Evolutionary conservation across 2,888 invertebrate species (phyloP), one percentile per base, ranked within the genome.

Genomic region (Dicranocentrus wangi): DNA sequence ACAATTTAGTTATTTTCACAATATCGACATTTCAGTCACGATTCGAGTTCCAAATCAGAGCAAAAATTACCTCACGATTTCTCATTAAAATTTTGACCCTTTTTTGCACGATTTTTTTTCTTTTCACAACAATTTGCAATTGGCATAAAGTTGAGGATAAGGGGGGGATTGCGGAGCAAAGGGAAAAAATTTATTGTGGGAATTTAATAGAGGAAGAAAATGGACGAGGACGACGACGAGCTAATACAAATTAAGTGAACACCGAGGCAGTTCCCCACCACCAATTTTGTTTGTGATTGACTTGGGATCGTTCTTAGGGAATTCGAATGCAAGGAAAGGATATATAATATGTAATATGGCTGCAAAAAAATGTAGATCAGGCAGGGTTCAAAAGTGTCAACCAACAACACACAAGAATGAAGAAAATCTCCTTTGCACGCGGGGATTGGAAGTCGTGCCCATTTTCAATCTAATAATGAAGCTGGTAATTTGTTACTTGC

Each of bases 1-100:
- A 21, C 25, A 39, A 53, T 73, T 51, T 69, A 65, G 25, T 28
- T 58, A 10, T 63, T 21, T 55, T 61, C 21, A 58, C 66, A 69
- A 58, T 73, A 81, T 81, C 81, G 81, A 81, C 65, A 81, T 81
- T 81, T 81, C 51, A 81, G 81, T 81, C 81, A 81, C 81, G 81
- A 81, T 69, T 47, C 21, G 27, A 68, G 68, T 71, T 80, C 51
- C 61, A 81, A 81, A 81, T 73, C 72, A 81, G 81, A 81, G 81
- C 81, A 75, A 75, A 80, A 81, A 75, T 81, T 81, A 81, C 75
- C 73, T 81, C 81, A 81, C 81, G 81, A 81, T 69, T 75, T 75
- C 81, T 81, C 81, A 81, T 81, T 81, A 81, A 69, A 53, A 63
- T 42, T 19, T 63, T 63, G 63, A 42, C 63, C 63, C 28, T 63